Base-by-base conservation (phyloP, 1,140 invertebrate species). In the Calephelis nemesis region DNA sequence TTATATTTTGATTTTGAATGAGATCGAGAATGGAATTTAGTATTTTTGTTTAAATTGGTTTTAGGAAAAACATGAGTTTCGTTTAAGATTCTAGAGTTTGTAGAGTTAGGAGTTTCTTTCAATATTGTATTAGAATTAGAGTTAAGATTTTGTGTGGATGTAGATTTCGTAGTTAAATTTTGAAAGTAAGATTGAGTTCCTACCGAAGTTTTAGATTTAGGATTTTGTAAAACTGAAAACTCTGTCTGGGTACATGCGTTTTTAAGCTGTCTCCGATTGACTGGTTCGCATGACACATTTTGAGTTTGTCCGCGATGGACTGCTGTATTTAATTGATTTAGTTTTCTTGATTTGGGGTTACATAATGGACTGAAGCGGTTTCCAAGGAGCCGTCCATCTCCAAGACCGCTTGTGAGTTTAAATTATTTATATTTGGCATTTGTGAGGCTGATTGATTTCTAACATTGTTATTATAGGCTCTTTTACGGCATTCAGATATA, bases 11-110 rank as follows among this genome's bases (percentile, higher is more conserved):
- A 45, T 45, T 45, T 45, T 7, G 42, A 45, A 15, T 52, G 8
- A 52, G 50, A 52, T 13, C 13, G n/a, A 52, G 50, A 65, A 60
- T 47, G 13, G 8, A n/a, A 52, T 52, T 52, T 52, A 19, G 13
- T 15, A 19, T 30, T 48, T 39, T 48, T 30, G 0, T 42, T 48
- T 9, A 1, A 7, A 4, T 45, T 45, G 8, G 42, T 45, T 45
- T 45, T 45, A 45, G 42, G 6, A 45, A 7, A 45, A 45, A 9
- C 8, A 45, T 45, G 6, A 45, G 42, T 45, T 45, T 45, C 42
- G 42, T 9, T 45, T 45, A 45, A 7, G 42, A 45, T 45, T 7
- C 8, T 7, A 45, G 42, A 45, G 8, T 45, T 45, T 45, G 42
- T 45, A 45, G 42, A 45, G 6, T 45, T 7, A 4, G 42, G 6